phyloP scores from a whole-genome alignment of 2,888 invertebrate species.

The Spodoptera littoralis region DNA sequence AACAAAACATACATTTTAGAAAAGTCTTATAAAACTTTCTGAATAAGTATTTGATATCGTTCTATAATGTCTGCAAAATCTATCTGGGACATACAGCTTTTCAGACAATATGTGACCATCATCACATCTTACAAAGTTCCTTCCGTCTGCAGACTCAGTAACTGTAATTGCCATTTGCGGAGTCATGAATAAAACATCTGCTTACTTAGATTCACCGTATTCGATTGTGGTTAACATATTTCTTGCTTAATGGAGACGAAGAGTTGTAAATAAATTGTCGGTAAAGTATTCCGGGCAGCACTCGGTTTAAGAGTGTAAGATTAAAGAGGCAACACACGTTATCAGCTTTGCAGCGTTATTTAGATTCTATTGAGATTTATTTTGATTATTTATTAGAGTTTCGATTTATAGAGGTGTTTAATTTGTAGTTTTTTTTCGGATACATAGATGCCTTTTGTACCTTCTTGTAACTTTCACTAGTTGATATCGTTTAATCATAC shows the following conservation, averaged over 20 bases:
- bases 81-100: too few species aligned
- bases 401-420: slow-evolving; percentile 18
- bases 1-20: too few species aligned
- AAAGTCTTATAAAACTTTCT: too few species aligned
- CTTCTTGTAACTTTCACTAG: too few species aligned
- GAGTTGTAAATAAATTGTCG: slow-evolving; percentile 67
- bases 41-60: too few species aligned
- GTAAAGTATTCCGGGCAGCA: slow-evolving; percentile 52
- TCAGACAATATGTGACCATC: slow-evolving; percentile 17
- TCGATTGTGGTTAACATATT: slow-evolving; percentile 76
- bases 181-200: slow-evolving; percentile 82
- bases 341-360: slow-evolving; percentile 48
- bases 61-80: too few species aligned
- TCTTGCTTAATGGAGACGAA: slow-evolving; percentile 74
- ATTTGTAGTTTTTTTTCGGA: slow-evolving; percentile 5
- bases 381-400: slow-evolving; percentile 30
- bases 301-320: slow-evolving; percentile 50
- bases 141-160: slow-evolving; percentile 61
- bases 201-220: slow-evolving; percentile 77
- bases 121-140: slow-evolving; percentile 45
- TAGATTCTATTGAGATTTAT: slow-evolving; percentile 54
- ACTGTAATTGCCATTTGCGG: slow-evolving; percentile 81
- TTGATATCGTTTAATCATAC: too few species aligned
- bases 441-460: not conserved
- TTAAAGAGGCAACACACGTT: slow-evolving; percentile 53